phyloP scores from a whole-genome alignment of 2,113 vertebrate species.

The Aphelocoma coerulescens region DNA sequence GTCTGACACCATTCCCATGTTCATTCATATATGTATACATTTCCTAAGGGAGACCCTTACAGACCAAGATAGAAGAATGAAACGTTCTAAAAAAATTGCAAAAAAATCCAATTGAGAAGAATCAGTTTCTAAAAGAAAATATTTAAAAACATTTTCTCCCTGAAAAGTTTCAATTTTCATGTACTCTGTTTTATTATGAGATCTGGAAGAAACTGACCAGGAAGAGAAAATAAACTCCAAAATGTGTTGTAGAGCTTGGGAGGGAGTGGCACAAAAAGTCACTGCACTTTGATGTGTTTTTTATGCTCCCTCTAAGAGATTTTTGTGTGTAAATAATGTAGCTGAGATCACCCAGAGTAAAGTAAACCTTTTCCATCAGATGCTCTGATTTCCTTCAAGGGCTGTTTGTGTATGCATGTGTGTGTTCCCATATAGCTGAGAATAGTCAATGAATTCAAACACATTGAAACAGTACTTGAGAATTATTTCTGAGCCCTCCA shows the following conservation, averaged over 20 bases:
- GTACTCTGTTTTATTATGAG: background rate
- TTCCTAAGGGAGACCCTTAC: background rate
- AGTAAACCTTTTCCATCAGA: constrained; percentile 33
- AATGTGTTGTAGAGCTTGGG: background rate
- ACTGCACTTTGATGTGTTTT: constrained; percentile 36
- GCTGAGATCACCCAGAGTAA: constrained; percentile 34
- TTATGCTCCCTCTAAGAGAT: constrained; percentile 34
- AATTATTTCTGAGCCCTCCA: background rate
- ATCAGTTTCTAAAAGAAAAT: background rate
- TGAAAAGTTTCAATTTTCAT: background rate
- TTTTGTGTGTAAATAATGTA: constrained; percentile 51
- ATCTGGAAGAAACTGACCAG: background rate
- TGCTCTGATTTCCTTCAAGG: constrained; percentile 25
- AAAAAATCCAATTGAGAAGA: background rate
- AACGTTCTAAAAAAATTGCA: background rate
- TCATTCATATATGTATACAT: background rate
- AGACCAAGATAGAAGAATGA: background rate
- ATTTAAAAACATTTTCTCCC: background rate
- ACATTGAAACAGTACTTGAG: background rate
- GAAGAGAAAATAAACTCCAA: constrained; percentile 6
- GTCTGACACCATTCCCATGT: background rate
- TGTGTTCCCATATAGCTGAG: background rate
- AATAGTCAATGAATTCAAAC: background rate
- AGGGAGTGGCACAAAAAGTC: background rate
- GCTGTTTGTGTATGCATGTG: background rate